Evolutionary conservation across 2,888 invertebrate species (phyloP), one percentile per base, ranked within the genome.

Genomic region (Augiades crinisus): DNA sequence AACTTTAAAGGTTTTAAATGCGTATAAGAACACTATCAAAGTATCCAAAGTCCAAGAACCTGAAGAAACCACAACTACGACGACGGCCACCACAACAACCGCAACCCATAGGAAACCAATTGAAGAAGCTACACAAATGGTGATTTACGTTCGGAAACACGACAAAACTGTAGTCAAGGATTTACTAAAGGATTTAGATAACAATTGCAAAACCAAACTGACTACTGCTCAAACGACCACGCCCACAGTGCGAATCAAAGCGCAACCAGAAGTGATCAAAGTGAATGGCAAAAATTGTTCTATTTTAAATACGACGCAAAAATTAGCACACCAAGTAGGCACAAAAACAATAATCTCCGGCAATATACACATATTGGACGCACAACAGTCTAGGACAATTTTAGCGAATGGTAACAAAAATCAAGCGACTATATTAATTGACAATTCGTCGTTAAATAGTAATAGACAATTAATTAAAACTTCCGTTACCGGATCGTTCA

Each of bases 11-110:
- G n/a, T n/a, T n/a, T n/a, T n/a, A n/a, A n/a, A n/a, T n/a, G n/a
- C n/a, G n/a, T n/a, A n/a, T n/a, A n/a, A n/a, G n/a, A 92, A 92
- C 58, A 90, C 92, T 47, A 92, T 94, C 59, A 94, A 94, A 81
- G 88, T 94, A 36, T 78, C 92, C 16, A 91, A 91, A 63, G 81
- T 91, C 13, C 72, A 80, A 49, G 83, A 86, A 46, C 55, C 73
- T 5, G 78, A 81, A 56, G 83, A 85, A 60, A 27, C 37, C 5
- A 31, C 37, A 16, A 37, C 44, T 19, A 24, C 36, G 17, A 37
- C 46, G 7, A 37, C 37, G 16, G 27, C 37, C 2, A 27, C 47
- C 10, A 51, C 45, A 4, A 31, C 51, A 21, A 14, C 17, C 1
- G 56, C 71, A 5, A 62, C 62, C 46, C 51, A 61, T 4, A 83